These are phyloP conservation scores for Diadegma fenestrale DNA, from an alignment of 2,888 invertebrate genomes.

Conservation along the genomic window DNA sequence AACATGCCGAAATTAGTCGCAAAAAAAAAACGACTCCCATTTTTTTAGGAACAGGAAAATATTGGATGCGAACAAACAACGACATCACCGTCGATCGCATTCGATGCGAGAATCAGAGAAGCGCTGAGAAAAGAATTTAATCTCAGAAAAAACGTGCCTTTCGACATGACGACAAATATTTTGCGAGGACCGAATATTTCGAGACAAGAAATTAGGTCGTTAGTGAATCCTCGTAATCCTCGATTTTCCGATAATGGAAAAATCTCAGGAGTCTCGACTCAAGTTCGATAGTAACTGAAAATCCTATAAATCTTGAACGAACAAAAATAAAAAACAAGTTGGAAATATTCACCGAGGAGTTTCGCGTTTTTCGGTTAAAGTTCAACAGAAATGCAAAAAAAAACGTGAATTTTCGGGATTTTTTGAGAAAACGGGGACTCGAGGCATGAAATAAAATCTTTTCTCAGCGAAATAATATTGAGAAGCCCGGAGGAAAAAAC, in stretches of 20 bases:
- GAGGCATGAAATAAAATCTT: constrained; percentile 4
- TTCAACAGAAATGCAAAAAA: constrained; percentile 2
- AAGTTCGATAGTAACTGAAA: neutral
- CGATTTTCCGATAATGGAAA: neutral
- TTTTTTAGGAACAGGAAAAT: constrained; percentile 7
- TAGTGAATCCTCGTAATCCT: neutral
- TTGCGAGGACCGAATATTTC: neutral
- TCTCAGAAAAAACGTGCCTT: neutral
- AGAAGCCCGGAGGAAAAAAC: neutral
- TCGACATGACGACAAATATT: constrained; percentile 1
- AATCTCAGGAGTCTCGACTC: neutral
- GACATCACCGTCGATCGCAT: constrained; percentile 13
- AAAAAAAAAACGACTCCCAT: constrained; percentile 6
- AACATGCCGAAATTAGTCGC: neutral
- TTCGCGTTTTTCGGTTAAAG: neutral
- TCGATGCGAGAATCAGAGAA: neutral
- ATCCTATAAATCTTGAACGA: neutral
- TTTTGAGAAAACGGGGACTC: neutral
- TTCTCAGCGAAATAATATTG: constrained; percentile 1
- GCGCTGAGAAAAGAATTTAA: constrained; percentile 1
- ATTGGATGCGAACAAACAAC: neutral
- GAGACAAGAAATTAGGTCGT: neutral
- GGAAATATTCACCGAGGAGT: neutral
- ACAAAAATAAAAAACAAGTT: neutral
- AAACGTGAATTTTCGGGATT: neutral